phyloP scores from a whole-genome alignment of 2,888 invertebrate genomes.

The Papilio gigon region DNA sequence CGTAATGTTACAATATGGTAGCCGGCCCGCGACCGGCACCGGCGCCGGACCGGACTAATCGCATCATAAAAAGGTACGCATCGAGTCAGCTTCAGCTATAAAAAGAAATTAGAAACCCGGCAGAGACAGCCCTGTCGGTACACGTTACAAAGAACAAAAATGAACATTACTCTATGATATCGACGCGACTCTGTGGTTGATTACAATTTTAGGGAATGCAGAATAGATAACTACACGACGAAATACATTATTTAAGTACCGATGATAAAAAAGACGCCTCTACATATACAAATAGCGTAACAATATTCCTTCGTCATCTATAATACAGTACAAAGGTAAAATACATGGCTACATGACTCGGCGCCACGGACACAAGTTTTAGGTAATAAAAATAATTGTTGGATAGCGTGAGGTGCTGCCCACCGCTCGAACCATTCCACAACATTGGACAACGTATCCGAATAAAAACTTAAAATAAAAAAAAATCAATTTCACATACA shows the following conservation, averaged over 20 bases:
- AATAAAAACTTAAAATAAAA: slow-evolving; percentile 21
- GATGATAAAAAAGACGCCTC: slow-evolving; percentile 69
- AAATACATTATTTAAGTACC: slow-evolving; percentile 80
- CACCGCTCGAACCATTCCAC: slow-evolving; percentile 30
- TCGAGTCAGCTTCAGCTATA: slow-evolving; percentile 49
- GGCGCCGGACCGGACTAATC: slow-evolving; percentile 61
- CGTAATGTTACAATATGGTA: slow-evolving; percentile 63
- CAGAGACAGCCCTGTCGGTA: slow-evolving; percentile 65
- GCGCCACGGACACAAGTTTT: slow-evolving; percentile 59
- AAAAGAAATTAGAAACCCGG: slow-evolving; percentile 53
- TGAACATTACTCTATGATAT: slow-evolving; percentile 74
- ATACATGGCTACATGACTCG: slow-evolving; percentile 55
- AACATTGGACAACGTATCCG: slow-evolving; percentile 16
- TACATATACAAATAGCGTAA: slow-evolving; percentile 72
- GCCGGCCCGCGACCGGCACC: slow-evolving; percentile 63
- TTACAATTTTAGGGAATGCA: slow-evolving; percentile 80
- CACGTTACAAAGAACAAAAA: slow-evolving; percentile 75
- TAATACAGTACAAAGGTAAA: slow-evolving; percentile 65
- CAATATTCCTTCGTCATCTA: slow-evolving; percentile 61
- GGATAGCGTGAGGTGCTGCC: slow-evolving; percentile 41
- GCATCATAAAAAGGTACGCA: slow-evolving; percentile 57
- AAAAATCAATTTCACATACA: slow-evolving; percentile 21
- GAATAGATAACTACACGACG: slow-evolving; percentile 72
- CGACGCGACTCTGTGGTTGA: slow-evolving; percentile 73
- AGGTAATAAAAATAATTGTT: slow-evolving; percentile 76